A percentile compares a stretch with the other conserved stretches of the same genome.
These are phyloP conservation scores for Pegoplata infirma DNA, from an alignment of 2,888 invertebrate species.

Conservation along the genomic window DNA sequence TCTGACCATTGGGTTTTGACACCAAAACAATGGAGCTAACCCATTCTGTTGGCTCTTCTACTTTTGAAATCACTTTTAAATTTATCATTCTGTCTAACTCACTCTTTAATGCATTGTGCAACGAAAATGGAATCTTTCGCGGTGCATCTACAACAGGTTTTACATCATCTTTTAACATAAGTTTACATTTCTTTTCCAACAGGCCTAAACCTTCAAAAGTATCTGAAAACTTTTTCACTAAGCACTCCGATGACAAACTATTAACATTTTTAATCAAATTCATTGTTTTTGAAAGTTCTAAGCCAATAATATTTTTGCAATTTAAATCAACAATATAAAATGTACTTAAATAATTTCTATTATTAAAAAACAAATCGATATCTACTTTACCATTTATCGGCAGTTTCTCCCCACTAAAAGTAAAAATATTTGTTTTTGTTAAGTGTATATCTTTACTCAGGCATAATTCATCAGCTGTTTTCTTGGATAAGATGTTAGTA, in stretches of 20 bases:
- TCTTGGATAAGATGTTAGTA: background rate
- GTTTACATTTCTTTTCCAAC: background rate
- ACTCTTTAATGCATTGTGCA: no score
- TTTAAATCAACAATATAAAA: conserved; percentile 19
- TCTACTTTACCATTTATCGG: conserved; percentile 8
- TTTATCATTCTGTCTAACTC: no score
- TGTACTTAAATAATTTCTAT: background rate
- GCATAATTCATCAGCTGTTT: background rate
- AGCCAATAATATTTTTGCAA: conserved; percentile 15
- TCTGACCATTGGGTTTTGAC: no score
- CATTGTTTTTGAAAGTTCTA: background rate
- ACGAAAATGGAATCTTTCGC: conserved; percentile 31
- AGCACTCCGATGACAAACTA: background rate
- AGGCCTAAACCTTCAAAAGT: conserved; percentile 7
- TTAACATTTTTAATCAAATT: conserved; percentile 7
- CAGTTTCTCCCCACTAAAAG: conserved; percentile 15
- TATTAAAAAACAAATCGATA: conserved; percentile 1
- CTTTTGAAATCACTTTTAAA: no score
- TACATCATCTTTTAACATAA: background rate
- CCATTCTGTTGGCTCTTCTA: no score
- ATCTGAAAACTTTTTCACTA: background rate
- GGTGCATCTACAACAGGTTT: background rate
- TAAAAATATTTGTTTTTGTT: background rate
- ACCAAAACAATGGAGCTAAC: no score
- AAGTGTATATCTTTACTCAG: background rate